Evolutionary conservation across 2,113 vertebrate species (phyloP).

Genomic region (Crotalus viridis): DNA sequence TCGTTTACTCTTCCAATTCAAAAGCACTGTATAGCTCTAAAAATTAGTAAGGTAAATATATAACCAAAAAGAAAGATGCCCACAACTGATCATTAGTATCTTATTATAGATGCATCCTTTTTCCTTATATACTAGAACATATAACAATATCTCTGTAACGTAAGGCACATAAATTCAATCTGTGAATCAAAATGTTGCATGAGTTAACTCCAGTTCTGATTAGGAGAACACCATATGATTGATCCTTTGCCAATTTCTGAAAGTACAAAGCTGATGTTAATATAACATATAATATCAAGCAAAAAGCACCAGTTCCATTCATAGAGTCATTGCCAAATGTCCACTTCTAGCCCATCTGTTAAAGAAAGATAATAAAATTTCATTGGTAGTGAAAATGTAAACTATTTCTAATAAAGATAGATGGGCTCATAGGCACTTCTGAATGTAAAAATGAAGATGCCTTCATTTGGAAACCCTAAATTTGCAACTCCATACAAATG

Average conservation of each 20-base stretch:
- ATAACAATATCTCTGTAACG: background rate
- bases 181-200: background rate
- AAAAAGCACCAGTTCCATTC: constrained; percentile 42
- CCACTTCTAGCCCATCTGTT: constrained; percentile 56
- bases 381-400: constrained; percentile 35
- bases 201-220: background rate
- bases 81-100: background rate
- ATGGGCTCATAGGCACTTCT: constrained; percentile 29
- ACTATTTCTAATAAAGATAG: constrained; percentile 35
- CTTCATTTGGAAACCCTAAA: constrained; percentile 38
- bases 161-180: background rate
- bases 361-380: constrained; percentile 52
- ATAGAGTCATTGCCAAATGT: constrained; percentile 53
- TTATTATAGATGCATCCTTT: background rate
- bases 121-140: background rate
- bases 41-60: background rate
- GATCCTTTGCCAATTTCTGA: constrained; percentile 44
- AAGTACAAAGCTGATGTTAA: constrained; percentile 26
- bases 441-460: constrained; percentile 35
- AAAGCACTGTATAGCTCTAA: background rate
- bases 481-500: constrained; percentile 20
- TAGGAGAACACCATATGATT: background rate
- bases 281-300: constrained; percentile 39
- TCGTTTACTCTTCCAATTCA: background rate
- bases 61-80: background rate